These are phyloP conservation scores for Homarus americanus DNA, from an alignment of 1,140 invertebrate species.

Conservation along the genomic window DNA sequence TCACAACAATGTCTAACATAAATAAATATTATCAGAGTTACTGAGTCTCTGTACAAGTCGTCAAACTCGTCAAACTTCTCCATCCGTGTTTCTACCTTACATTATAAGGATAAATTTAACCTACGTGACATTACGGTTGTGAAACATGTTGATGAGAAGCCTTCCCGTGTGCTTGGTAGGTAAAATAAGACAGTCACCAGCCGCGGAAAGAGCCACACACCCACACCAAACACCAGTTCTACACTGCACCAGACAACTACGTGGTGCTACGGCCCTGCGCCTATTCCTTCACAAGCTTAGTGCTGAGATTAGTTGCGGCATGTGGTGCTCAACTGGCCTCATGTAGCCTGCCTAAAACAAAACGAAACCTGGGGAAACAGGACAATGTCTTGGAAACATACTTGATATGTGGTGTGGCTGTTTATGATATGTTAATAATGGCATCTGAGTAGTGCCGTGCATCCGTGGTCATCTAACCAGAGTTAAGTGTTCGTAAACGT, in stretches of 20 bases:
- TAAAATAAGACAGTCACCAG: too few relatives aligned
- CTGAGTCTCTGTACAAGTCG: background rate
- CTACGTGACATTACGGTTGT: background rate
- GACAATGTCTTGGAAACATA: too few relatives aligned
- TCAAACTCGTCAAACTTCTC: background rate
- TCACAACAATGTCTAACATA: background rate
- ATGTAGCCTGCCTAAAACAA: too few relatives aligned
- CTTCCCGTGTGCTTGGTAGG: too few relatives aligned
- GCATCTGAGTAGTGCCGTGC: too few relatives aligned
- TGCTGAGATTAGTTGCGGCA: background rate
- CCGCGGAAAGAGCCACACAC: too few relatives aligned
- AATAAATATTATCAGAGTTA: background rate
- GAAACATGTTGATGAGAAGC: background rate
- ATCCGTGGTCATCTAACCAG: too few relatives aligned
- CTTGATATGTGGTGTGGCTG: too few relatives aligned
- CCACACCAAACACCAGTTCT: too few relatives aligned
- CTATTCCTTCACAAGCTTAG: background rate
- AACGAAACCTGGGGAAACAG: too few relatives aligned
- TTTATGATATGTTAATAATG: too few relatives aligned
- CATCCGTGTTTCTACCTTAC: background rate
- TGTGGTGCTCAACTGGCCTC: background rate
- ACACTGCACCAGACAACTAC: background rate
- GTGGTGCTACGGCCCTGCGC: background rate
- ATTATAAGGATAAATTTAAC: background rate
- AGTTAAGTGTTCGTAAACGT: too few relatives aligned